Evolutionary conservation across 2,888 invertebrate genomes (phyloP), one percentile per base, ranked within the genome.

Genomic region (Drosophila quasianomalipes): DNA sequence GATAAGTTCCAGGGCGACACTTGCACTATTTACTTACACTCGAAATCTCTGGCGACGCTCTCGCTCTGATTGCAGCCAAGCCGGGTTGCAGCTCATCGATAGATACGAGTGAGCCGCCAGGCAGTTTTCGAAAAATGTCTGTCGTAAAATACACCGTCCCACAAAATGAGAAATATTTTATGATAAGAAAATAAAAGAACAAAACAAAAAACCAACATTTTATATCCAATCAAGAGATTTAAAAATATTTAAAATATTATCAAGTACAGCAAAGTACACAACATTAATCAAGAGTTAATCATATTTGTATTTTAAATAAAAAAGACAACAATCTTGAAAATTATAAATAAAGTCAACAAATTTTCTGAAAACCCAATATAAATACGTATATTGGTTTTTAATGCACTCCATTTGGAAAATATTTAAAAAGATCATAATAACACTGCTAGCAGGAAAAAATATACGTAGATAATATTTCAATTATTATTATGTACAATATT

Each of bases 1-100:
- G 85, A 84, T 78, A 81, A 78, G 55, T 62, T 55, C 14, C 44
- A 60, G 30, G n/a, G 14, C 53, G 72, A 76, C 78, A 72, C 81
- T 76, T 76, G 77, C 22, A 67, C 71, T 81, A 80, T 67, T 44
- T 66, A 14, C 26, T 52, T 41, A 10, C 51, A 14, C 33, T 47
- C 28, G 26, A 35, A 63, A 54, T 60, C 49, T 64, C 33, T 19
- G 52, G 14, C 31, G 14, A 4, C n/a, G 16, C 49, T 14, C 53
- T 39, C 62, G 39, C 52, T 22, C 57, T 60, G 83, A 76, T 73
- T 63, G 30, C 63, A 39, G 31, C 10, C 19, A 19, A 26, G 41
- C 62, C 76, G 82, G 70, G 82, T 71, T 74, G 70, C 70, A 54
- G 19, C 62, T 69, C 58, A 64, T 35, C 61, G 47, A 54, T 63